Evolutionary conservation across 2,888 invertebrate species (phyloP).

Genomic region (Limnephilus lunatus): DNA sequence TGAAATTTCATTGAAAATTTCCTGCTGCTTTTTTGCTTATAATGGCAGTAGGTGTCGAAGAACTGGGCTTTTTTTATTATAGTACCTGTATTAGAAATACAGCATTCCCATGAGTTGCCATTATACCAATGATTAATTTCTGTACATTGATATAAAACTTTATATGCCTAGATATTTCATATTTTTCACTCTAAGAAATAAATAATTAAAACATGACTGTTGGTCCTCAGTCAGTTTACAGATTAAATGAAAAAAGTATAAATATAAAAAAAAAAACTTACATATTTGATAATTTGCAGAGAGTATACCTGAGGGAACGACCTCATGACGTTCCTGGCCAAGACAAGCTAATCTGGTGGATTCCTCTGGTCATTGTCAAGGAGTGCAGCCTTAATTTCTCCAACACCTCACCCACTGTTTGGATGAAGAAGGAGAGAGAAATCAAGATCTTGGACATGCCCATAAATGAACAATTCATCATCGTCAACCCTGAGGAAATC

Average conservation of each 20-base stretch:
- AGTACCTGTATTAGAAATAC: too few relatives aligned
- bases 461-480: slow-evolving; percentile 80
- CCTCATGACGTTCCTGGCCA: slow-evolving; percentile 85
- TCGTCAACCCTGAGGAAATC: slow-evolving; percentile 91
- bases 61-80: too few relatives aligned
- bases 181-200: not conserved
- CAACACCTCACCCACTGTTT: slow-evolving; percentile 77
- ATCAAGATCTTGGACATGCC: slow-evolving; percentile 78
- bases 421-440: slow-evolving; percentile 81
- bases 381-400: slow-evolving; percentile 79
- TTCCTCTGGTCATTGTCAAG: slow-evolving; percentile 81
- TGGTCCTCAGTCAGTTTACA: not conserved
- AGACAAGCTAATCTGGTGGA: slow-evolving; percentile 85
- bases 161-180: too few relatives aligned
- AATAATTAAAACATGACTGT: not conserved
- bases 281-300: slow-evolving; percentile 71
- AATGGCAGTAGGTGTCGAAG: too few relatives aligned
- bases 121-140: too few relatives aligned
- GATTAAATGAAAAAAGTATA: not conserved
- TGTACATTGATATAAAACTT: too few relatives aligned
- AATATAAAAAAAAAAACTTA: not conserved
- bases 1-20: too few relatives aligned
- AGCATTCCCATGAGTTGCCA: too few relatives aligned
- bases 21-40: too few relatives aligned
- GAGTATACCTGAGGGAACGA: slow-evolving; percentile 84